These are phyloP conservation scores for Clusia tigrina DNA, from an alignment of 2,888 invertebrate genomes.

Conservation along the genomic window DNA sequence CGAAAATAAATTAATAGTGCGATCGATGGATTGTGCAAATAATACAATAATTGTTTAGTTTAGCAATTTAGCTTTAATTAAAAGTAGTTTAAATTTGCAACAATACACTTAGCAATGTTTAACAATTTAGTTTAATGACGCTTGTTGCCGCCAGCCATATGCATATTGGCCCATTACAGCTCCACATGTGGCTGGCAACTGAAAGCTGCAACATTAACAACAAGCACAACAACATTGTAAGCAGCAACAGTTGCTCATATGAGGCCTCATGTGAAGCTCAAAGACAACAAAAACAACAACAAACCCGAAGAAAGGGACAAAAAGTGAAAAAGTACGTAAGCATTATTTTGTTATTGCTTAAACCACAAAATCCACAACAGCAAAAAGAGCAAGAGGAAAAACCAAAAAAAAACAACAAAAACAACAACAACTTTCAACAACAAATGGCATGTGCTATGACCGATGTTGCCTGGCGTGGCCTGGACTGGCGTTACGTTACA, in stretches of 20 bases:
- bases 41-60: too few species aligned
- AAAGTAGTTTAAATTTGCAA: too few species aligned
- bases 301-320: not conserved
- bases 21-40: too few species aligned
- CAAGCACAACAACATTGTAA: conserved; percentile 20
- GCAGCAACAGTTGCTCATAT: too few species aligned
- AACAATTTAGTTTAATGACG: too few species aligned
- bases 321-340: conserved; percentile 4
- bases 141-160: too few species aligned
- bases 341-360: not conserved
- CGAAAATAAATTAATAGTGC: too few species aligned
- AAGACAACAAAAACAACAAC: not conserved
- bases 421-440: conserved; percentile 27
- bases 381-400: not conserved
- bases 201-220: conserved; percentile 16
- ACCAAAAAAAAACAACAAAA: not conserved
- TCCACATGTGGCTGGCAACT: conserved; percentile 18
- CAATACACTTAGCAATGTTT: too few species aligned
- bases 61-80: too few species aligned
- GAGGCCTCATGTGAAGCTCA: too few species aligned
- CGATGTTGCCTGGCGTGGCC: too few species aligned
- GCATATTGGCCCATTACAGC: too few species aligned
- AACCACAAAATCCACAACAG: not conserved
- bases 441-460: conserved; percentile 31
- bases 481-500: conserved; percentile 32